Percentiles rank a stretch among this genome's conserved stretches.
These are phyloP conservation scores for Apteryx mantelli DNA, from an alignment of 2,113 vertebrate genomes.

Conservation along the genomic window DNA sequence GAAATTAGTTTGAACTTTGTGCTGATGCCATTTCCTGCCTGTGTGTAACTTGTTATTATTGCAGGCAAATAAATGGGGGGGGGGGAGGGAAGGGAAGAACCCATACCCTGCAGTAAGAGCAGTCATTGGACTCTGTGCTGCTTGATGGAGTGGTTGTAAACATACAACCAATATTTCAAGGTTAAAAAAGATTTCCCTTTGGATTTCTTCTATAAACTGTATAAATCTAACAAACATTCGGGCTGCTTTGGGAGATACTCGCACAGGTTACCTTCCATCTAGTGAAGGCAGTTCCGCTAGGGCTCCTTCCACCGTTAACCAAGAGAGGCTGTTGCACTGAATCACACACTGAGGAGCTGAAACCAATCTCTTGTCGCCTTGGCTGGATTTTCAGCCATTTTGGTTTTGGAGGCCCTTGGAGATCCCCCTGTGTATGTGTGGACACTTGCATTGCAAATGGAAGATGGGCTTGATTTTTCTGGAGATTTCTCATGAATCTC, in stretches of 20 bases:
- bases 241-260: background rate
- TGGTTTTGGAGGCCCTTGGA: background rate
- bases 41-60: background rate
- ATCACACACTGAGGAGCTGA: background rate
- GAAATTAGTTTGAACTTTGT: conserved; percentile 36
- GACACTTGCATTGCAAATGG: background rate
- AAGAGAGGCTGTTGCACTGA: background rate
- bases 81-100: background rate
- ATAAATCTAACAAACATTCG: background rate
- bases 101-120: background rate
- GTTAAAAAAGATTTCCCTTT: background rate
- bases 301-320: background rate
- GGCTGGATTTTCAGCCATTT: background rate
- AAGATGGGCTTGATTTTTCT: background rate
- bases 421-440: background rate
- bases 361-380: background rate
- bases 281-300: background rate
- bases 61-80: background rate
- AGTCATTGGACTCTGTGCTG: background rate
- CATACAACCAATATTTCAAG: background rate
- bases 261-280: background rate
- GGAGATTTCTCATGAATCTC: background rate
- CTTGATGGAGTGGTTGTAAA: background rate
- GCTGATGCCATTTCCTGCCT: background rate
- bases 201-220: background rate